Conservation (phyloP, 2,888 invertebrate species). For the Schrankia costaestrigalis region DNA sequence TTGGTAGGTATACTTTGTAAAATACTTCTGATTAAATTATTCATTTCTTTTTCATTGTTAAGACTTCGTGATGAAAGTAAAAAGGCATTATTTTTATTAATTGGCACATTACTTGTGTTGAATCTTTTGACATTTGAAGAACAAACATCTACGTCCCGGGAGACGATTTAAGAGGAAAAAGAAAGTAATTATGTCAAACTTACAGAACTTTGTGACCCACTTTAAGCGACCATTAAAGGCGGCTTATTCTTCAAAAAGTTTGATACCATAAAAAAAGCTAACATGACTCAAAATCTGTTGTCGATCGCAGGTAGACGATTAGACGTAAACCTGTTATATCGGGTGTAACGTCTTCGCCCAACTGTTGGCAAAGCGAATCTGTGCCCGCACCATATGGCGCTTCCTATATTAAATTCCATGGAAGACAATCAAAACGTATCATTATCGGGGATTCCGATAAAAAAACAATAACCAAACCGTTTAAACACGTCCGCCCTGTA, state of each 20-base stretch:
- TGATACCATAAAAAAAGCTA: no score
- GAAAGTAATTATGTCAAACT: conserved; percentile 25
- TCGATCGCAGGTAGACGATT: conserved; percentile 31
- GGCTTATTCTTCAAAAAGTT: conserved; percentile 8
- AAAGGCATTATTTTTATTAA: conserved; percentile 11
- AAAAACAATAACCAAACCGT: conserved; percentile 64
- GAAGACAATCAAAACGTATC: conserved; percentile 74
- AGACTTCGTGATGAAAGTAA: neutral
- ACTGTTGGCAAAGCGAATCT: conserved; percentile 61
- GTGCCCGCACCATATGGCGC: conserved; percentile 66
- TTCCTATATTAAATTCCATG: conserved; percentile 50
- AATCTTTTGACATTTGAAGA: conserved; percentile 16
- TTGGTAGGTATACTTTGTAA: no score
- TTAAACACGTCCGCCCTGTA: conserved; percentile 73
- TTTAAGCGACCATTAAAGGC: conserved; percentile 13
- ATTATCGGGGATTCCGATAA: conserved; percentile 68
- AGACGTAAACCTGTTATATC: conserved; percentile 20
- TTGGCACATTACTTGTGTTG: no score
- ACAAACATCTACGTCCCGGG: conserved; percentile 5
- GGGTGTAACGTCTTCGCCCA: conserved; percentile 35
- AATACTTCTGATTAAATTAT: no score
- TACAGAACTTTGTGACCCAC: conserved; percentile 24
- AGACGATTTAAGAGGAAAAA: conserved; percentile 18
- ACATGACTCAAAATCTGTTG: conserved; percentile 10
- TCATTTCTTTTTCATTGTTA: neutral